Conservation (phyloP, 2,888 invertebrate species). For the Cheilosia vulpina region DNA sequence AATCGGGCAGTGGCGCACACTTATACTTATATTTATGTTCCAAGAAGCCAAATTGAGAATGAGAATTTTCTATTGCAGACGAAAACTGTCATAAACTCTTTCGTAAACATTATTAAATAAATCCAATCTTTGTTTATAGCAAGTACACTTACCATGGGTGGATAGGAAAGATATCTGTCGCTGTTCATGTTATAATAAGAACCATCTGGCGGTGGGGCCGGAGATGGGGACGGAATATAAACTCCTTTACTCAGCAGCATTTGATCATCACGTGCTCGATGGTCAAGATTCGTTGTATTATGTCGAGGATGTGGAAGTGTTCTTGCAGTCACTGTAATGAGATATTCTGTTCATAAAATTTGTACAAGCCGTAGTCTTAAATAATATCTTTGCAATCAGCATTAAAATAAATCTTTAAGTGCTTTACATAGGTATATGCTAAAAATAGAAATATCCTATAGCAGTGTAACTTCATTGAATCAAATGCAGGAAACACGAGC, state of each 20-base stretch:
- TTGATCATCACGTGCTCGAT: conserved; percentile 83
- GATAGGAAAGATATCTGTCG: conserved; percentile 91
- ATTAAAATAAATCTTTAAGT: conserved; percentile 3
- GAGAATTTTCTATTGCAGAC: no score
- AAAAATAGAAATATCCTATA: conserved; percentile 14
- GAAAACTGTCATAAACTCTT: no score
- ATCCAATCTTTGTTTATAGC: not conserved
- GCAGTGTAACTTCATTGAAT: conserved; percentile 46
- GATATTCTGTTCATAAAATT: conserved; percentile 30
- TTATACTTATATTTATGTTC: no score
- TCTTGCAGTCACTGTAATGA: conserved; percentile 81
- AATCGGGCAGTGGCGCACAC: no score
- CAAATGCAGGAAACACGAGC: conserved; percentile 32
- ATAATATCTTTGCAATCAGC: no score
- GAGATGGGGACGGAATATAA: conserved; percentile 86
- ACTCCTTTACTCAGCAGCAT: conserved; percentile 83
- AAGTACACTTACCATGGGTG: conserved; percentile 85
- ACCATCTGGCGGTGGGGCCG: conserved; percentile 90
- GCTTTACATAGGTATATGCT: no score
- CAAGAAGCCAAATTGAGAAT: no score
- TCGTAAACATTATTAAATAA: not conserved
- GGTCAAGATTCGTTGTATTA: conserved; percentile 79
- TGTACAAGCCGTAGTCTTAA: not conserved
- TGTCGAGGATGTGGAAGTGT: conserved; percentile 83
- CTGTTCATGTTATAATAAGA: conserved; percentile 92